Conservation (phyloP, 2,797 vertebrate genomes). For the Brachymystax lenok region DNA sequence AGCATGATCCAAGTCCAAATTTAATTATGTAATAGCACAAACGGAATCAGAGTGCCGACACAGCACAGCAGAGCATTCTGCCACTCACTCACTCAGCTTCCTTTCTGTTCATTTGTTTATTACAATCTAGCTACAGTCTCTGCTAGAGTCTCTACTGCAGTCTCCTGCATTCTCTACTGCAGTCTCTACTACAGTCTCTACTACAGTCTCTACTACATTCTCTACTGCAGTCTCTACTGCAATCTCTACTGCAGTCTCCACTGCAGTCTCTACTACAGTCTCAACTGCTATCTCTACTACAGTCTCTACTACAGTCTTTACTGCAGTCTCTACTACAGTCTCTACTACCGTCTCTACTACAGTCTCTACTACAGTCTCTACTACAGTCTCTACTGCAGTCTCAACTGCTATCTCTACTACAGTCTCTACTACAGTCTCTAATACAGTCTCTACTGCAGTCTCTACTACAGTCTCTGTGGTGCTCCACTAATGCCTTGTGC, state of each 20-base stretch:
- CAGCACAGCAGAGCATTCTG: slow-evolving; percentile 79
- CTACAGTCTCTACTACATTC: too few relatives aligned
- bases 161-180: slow-evolving; percentile 27
- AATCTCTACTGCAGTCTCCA: slow-evolving; percentile 39
- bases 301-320: too few relatives aligned
- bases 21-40: slow-evolving; percentile 98
- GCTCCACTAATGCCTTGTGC: slow-evolving; percentile 32
- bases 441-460: too few relatives aligned
- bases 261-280: slow-evolving; percentile 34
- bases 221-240: too few relatives aligned
- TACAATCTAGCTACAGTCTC: slow-evolving; percentile 55
- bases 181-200: slow-evolving; percentile 1
- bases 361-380: slow-evolving; percentile 11
- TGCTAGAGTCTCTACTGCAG: slow-evolving; percentile 29
- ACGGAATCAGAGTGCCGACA: slow-evolving; percentile 91
- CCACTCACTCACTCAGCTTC: slow-evolving; percentile 71
- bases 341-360: slow-evolving; percentile 34
- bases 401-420: too few relatives aligned
- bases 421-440: too few relatives aligned
- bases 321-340: slow-evolving; percentile 33
- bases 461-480: slow-evolving; percentile 41
- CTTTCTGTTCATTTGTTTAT: slow-evolving; percentile 75
- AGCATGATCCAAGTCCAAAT: slow-evolving; percentile 88
- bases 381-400: slow-evolving; percentile 1
- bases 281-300: slow-evolving; percentile 15